phyloP scores from a whole-genome alignment of 2,113 vertebrate genomes.

The Anarhynchus alexandrinus region DNA sequence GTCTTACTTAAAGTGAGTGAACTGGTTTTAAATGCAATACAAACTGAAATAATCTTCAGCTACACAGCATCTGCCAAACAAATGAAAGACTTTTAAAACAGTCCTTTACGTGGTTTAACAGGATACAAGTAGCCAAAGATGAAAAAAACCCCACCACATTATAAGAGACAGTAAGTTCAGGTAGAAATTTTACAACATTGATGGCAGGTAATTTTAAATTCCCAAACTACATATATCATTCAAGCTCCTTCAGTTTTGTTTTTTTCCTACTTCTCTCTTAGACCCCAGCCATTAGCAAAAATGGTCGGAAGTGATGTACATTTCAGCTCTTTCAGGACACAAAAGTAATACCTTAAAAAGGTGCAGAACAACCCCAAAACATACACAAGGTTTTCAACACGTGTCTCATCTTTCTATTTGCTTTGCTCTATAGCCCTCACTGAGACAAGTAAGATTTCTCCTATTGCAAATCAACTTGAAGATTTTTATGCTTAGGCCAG shows the following conservation, averaged over 20 bases:
- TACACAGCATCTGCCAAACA: not conserved
- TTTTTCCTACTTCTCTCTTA: not conserved
- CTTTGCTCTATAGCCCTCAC: not conserved
- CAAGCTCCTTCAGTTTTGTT: not conserved
- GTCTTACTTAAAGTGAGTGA: not conserved
- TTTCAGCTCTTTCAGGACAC: not conserved
- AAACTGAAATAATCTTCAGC: not conserved
- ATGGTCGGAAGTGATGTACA: rapidly evolving
- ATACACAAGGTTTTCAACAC: not conserved
- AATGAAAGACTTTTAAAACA: not conserved
- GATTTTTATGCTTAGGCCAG: not conserved
- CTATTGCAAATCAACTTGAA: not conserved
- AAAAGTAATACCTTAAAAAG: not conserved
- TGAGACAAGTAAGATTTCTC: not conserved
- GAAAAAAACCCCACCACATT: not conserved
- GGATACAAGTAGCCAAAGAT: not conserved
- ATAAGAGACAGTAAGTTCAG: not conserved
- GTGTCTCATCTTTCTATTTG: rapidly evolving
- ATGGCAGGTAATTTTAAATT: not conserved
- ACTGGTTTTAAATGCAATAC: conserved; percentile 3
- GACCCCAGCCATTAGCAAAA: not conserved
- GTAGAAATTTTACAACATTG: not conserved
- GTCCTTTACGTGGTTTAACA: not conserved
- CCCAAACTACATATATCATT: not conserved
- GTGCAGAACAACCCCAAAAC: not conserved